A percentile compares a stretch with the other conserved stretches of the same genome.
Evolutionary conservation across 2,797 vertebrate genomes (phyloP).

Genomic region (Alfaro cultratus): DNA sequence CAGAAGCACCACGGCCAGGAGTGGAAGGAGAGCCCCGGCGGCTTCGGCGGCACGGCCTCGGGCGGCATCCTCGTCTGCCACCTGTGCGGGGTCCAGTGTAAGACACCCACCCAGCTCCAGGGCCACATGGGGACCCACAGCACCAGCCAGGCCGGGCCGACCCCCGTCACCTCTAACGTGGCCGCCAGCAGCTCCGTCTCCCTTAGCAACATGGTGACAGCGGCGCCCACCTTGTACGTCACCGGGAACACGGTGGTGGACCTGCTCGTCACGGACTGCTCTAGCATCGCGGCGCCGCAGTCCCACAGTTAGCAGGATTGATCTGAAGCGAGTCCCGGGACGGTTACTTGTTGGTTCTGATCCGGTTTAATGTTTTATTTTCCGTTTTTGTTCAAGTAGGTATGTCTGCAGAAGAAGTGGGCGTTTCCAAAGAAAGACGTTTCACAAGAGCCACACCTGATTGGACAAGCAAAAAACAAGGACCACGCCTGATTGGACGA

Average conservation of each 20-base stretch:
- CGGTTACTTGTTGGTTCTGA: slow-evolving; percentile 55
- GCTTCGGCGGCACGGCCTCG: slow-evolving; percentile 79
- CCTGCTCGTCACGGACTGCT: slow-evolving; percentile 84
- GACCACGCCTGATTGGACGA: too few relatives aligned
- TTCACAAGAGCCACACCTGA: too few relatives aligned
- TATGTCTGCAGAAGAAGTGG: too few relatives aligned
- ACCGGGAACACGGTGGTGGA: slow-evolving; percentile 81
- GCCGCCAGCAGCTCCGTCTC: slow-evolving; percentile 74
- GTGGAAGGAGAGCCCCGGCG: slow-evolving; percentile 89
- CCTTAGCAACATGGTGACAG: slow-evolving; percentile 81
- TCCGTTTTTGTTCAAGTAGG: not conserved
- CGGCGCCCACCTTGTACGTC: slow-evolving; percentile 77
- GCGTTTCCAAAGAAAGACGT: too few relatives aligned
- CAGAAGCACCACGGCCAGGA: slow-evolving; percentile 94
- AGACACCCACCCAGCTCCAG: slow-evolving; percentile 92
- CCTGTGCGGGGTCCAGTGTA: slow-evolving; percentile 92
- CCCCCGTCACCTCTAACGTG: slow-evolving; percentile 67
- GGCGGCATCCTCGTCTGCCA: slow-evolving; percentile 87
- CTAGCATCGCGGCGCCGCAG: slow-evolving; percentile 81
- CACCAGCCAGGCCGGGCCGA: slow-evolving; percentile 63
- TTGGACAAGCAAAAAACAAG: too few relatives aligned
- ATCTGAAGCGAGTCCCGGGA: slow-evolving; percentile 52
- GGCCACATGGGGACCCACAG: slow-evolving; percentile 91
- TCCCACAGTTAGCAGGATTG: slow-evolving; percentile 81
- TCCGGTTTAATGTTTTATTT: slow-evolving; percentile 50